These are phyloP conservation scores for Kryptopterus vitreolus DNA, from an alignment of 2,797 vertebrate species.

Conservation along the genomic window DNA sequence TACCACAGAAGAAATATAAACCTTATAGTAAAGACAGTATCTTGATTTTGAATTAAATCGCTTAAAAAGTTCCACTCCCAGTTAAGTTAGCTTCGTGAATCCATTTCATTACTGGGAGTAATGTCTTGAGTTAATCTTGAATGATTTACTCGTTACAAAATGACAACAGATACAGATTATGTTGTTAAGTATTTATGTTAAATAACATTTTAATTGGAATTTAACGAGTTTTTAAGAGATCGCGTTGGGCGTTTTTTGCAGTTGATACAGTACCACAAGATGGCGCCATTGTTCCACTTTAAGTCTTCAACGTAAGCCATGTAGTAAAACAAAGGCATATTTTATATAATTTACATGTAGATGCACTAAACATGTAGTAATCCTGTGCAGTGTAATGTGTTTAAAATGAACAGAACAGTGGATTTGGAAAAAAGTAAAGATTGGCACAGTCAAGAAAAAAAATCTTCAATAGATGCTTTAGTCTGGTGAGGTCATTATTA, in stretches of 20 bases:
- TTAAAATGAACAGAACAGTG: background rate
- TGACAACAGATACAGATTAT: background rate
- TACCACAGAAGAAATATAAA: background rate
- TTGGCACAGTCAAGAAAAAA: background rate
- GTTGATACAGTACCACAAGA: constrained; percentile 27
- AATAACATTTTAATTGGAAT: background rate
- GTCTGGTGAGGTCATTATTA: no score
- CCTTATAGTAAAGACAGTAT: background rate
- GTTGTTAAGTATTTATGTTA: background rate
- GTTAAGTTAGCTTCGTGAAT: background rate
- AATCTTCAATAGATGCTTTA: background rate
- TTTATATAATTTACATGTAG: background rate
- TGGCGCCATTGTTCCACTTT: constrained; percentile 23
- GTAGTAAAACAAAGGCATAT: background rate
- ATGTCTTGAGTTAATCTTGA: background rate
- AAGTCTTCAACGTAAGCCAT: no score
- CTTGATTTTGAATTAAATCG: background rate
- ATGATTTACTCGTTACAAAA: background rate
- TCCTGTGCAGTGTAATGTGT: background rate
- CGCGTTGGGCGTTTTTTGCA: background rate
- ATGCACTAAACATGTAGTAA: background rate
- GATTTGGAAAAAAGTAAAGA: background rate
- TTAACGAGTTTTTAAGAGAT: background rate
- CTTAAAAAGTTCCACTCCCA: no score
- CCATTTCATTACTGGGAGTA: background rate